phyloP scores from a whole-genome alignment of 1,140 invertebrate species.

The Neodiprion fabricii region DNA sequence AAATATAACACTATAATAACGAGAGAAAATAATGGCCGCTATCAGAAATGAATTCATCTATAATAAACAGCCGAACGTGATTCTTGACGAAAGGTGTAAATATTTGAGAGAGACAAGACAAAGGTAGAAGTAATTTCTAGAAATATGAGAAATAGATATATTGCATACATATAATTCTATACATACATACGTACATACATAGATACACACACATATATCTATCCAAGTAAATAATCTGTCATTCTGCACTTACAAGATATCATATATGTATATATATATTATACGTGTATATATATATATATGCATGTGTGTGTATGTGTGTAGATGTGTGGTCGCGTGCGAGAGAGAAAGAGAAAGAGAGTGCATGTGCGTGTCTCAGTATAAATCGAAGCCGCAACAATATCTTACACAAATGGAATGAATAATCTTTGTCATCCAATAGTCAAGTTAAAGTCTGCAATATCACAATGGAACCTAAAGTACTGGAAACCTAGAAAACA shows the following conservation, averaged over 20 bases:
- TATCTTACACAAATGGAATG: background rate
- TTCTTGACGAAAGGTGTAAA: slow-evolving; percentile 4
- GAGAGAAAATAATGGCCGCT: background rate
- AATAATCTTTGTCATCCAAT: slow-evolving; percentile 51
- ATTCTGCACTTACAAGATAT: too few species aligned
- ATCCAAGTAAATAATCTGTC: too few species aligned
- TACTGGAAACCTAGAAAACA: slow-evolving; percentile 28
- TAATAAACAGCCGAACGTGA: background rate
- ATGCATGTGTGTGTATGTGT: too few species aligned
- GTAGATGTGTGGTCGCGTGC: too few species aligned
- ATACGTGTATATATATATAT: too few species aligned
- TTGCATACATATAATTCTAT: background rate
- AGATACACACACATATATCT: too few species aligned
- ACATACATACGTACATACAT: too few species aligned
- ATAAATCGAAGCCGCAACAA: background rate
- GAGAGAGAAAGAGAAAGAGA: too few species aligned
- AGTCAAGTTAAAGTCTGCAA: slow-evolving; percentile 49
- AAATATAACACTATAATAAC: background rate
- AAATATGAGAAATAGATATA: background rate
- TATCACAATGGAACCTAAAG: slow-evolving; percentile 20
- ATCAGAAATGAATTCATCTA: background rate
- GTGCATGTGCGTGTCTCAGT: too few species aligned
- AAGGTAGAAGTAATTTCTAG: background rate
- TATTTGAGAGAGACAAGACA: background rate
- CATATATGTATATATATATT: too few species aligned